Conservation (phyloP, 2,888 invertebrate species). For the Miltochrista miniata region DNA sequence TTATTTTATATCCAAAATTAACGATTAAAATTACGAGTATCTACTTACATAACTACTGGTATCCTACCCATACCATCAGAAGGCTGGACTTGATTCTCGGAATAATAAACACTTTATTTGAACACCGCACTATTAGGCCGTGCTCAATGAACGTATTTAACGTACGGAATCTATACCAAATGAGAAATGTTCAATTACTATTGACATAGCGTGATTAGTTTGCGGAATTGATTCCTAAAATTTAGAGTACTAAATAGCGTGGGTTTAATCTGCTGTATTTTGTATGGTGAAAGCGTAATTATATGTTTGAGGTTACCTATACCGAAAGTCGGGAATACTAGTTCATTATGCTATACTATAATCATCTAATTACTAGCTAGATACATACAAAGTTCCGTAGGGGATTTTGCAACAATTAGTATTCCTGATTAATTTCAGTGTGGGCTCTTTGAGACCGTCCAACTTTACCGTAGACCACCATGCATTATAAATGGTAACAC, state of each 20-base stretch:
- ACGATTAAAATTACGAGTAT: no score
- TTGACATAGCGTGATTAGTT: constrained; percentile 35
- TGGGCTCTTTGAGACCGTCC: no score
- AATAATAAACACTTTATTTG: not conserved
- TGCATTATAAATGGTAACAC: no score
- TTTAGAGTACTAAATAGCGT: constrained; percentile 10
- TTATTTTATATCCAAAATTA: no score
- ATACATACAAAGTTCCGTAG: no score
- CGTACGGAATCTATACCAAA: constrained; percentile 7
- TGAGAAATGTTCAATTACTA: constrained; percentile 34
- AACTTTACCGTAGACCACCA: no score
- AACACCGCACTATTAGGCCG: not conserved
- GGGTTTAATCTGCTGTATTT: not conserved
- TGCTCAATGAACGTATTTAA: constrained; percentile 15
- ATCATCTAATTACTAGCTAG: no score
- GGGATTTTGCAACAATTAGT: no score
- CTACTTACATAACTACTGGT: no score
- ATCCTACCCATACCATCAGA: no score
- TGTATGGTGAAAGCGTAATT: not conserved
- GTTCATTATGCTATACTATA: not conserved
- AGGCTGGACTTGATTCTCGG: not conserved
- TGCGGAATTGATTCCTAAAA: constrained; percentile 23
- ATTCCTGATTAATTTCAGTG: no score
- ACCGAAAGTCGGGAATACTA: no score
- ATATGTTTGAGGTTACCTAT: not conserved